Evolutionary conservation across 2,888 invertebrate genomes (phyloP).

Genomic region (Drosophila atroscutellata): DNA sequence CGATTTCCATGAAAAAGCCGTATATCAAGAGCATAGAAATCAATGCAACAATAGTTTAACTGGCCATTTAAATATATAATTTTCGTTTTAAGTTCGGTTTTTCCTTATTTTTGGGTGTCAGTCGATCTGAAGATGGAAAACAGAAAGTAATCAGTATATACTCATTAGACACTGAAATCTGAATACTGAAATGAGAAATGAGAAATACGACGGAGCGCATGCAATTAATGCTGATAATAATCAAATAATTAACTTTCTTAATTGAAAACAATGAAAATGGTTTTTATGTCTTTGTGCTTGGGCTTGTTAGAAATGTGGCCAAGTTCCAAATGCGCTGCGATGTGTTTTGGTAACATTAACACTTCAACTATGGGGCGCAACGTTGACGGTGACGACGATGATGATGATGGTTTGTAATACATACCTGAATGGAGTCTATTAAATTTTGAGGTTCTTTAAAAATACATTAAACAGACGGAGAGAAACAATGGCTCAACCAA

Average conservation of each 20-base stretch:
- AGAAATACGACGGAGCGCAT: slow-evolving; percentile 39
- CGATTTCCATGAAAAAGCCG: slow-evolving; percentile 50
- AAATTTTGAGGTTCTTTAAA: slow-evolving; percentile 74
- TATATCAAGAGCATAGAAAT: slow-evolving; percentile 52
- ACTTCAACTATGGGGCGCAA: slow-evolving; percentile 45
- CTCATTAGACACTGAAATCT: slow-evolving; percentile 42
- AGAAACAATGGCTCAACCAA: slow-evolving; percentile 24
- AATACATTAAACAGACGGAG: slow-evolving; percentile 64
- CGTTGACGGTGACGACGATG: slow-evolving; percentile 5
- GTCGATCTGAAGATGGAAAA: slow-evolving; percentile 27
- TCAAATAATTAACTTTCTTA: slow-evolving; percentile 83
- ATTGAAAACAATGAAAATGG: slow-evolving; percentile 82
- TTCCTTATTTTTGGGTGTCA: slow-evolving; percentile 5
- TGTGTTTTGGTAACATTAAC: slow-evolving; percentile 79
- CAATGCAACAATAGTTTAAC: slow-evolving; percentile 40
- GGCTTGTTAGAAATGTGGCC: slow-evolving; percentile 8
- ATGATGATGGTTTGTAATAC: slow-evolving; percentile 30
- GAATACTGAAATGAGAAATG: slow-evolving; percentile 33
- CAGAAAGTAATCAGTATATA: slow-evolving; percentile 61
- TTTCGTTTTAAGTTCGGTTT: slow-evolving; percentile 22
- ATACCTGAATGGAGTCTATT: slow-evolving; percentile 63
- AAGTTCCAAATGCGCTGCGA: slow-evolving; percentile 26
- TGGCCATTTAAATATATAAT: slow-evolving; percentile 53
- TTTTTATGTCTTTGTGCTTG: slow-evolving; percentile 59
- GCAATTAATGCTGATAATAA: slow-evolving; percentile 83